Conservation (phyloP, 2,888 invertebrate genomes). For the Dendrolimus houi region DNA sequence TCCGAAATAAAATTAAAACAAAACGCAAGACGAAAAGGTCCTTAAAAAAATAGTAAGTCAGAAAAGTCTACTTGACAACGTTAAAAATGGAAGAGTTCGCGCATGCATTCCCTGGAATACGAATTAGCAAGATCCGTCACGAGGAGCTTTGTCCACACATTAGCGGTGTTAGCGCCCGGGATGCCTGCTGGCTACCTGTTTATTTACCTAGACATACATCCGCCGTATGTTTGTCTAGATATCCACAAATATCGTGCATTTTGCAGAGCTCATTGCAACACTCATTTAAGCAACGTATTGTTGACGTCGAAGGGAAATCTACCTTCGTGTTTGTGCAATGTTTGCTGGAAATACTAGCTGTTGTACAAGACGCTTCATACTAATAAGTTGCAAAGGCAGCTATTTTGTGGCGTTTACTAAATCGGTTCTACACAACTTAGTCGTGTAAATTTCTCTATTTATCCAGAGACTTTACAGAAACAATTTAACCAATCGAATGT, state of each 20-base stretch:
- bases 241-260: conserved; percentile 52
- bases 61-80: conserved; percentile 5
- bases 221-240: conserved; percentile 54
- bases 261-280: conserved; percentile 54
- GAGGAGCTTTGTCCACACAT: conserved; percentile 69
- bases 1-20: too few species aligned
- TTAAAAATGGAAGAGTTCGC: conserved; percentile 37
- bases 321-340: conserved; percentile 49
- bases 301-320: conserved; percentile 64
- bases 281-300: conserved; percentile 56
- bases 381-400: conserved; percentile 40
- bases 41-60: too few species aligned
- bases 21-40: too few species aligned
- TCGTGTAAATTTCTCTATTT: conserved; percentile 12
- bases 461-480: background rate
- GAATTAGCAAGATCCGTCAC: conserved; percentile 70
- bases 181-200: conserved; percentile 43
- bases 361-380: conserved; percentile 38
- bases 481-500: background rate
- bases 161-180: conserved; percentile 68
- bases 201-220: conserved; percentile 54
- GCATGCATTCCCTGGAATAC: conserved; percentile 61
- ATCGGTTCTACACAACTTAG: conserved; percentile 14
- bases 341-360: conserved; percentile 43
- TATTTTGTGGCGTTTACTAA: conserved; percentile 26